Conservation (phyloP, 1,140 invertebrate genomes). For the Ostrea edulis region DNA sequence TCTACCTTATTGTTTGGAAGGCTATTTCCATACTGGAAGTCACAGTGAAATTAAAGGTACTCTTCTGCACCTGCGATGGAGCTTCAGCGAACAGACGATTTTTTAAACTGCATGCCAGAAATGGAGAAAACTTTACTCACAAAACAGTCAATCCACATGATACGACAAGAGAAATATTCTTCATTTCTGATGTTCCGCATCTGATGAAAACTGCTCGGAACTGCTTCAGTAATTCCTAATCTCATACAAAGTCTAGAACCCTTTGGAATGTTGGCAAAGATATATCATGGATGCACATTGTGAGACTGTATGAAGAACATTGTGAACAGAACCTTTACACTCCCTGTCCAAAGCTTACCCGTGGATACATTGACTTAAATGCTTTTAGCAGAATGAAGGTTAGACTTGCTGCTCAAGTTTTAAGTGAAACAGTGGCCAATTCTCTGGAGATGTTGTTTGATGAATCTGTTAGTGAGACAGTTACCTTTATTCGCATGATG, state of each 20-base stretch:
- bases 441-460: conserved; percentile 51
- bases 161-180: conserved; percentile 48
- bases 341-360: conserved; percentile 47
- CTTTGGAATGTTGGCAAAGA: conserved; percentile 56
- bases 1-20: conserved; percentile 58
- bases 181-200: conserved; percentile 63
- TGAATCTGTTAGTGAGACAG: conserved; percentile 50
- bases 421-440: conserved; percentile 58
- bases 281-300: conserved; percentile 56
- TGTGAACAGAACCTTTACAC: conserved; percentile 48
- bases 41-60: conserved; percentile 45
- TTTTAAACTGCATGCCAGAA: conserved; percentile 37
- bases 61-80: conserved; percentile 59
- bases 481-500: conserved; percentile 57
- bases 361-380: conserved; percentile 49
- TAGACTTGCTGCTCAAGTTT: conserved; percentile 51
- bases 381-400: conserved; percentile 55
- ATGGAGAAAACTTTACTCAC: not conserved
- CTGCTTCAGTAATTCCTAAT: conserved; percentile 58
- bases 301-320: conserved; percentile 56
- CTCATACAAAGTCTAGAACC: conserved; percentile 50
- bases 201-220: conserved; percentile 59
- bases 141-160: conserved; percentile 47
- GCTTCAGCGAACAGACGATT: conserved; percentile 59
- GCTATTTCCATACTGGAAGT: conserved; percentile 44